phyloP scores from a whole-genome alignment of 2,113 vertebrate species.

The Brienomyrus longianalis region DNA sequence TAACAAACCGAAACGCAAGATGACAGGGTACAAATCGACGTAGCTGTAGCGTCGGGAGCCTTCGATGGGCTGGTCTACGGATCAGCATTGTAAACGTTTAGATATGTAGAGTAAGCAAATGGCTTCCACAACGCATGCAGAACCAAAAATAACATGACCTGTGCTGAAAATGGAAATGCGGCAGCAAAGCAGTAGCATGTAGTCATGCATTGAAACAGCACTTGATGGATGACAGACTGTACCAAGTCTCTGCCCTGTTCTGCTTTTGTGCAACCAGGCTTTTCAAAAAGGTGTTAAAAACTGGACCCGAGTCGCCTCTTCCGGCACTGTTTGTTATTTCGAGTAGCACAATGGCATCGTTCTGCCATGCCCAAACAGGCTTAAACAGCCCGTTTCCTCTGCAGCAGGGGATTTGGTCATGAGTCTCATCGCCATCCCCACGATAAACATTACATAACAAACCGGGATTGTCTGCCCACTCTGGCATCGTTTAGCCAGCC shows the following conservation, averaged over 20 bases:
- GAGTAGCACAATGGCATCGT: neutral
- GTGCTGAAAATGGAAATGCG: neutral
- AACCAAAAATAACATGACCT: neutral
- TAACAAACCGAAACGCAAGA: neutral
- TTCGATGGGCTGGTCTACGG: neutral
- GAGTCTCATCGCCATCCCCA: neutral
- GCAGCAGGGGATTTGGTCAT: conserved; percentile 15
- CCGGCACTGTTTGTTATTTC: neutral
- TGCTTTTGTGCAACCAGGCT: neutral
- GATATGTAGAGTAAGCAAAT: neutral
- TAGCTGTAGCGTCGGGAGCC: neutral
- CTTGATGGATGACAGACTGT: neutral
- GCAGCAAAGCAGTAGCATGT: neutral
- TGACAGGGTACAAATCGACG: neutral
- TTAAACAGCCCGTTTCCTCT: neutral
- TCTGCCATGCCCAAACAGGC: neutral
- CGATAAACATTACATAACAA: conserved; percentile 17
- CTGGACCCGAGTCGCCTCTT: neutral
- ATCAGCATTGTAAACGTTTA: neutral
- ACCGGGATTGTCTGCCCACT: neutral
- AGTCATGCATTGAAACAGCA: neutral
- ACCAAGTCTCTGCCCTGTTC: neutral
- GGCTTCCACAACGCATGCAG: neutral
- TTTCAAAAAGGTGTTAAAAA: conserved; percentile 8
- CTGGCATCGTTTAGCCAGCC: neutral